A percentile compares a stretch with the other conserved stretches of the same genome.
phyloP scores from a whole-genome alignment of 2,888 invertebrate genomes.

The Odiellus spinosus region DNA sequence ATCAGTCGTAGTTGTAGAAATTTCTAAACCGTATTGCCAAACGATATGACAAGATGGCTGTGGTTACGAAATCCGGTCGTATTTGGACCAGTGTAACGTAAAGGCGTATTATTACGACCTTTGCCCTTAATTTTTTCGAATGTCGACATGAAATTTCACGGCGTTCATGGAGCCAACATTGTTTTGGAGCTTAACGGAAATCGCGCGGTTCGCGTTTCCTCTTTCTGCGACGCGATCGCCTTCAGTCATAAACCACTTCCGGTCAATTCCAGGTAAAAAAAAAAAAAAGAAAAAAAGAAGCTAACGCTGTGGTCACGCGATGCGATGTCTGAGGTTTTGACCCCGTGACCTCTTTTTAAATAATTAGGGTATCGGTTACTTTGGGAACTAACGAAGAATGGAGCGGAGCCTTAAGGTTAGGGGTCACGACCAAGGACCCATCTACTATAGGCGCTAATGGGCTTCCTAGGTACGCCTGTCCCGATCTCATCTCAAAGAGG shows the following conservation, averaged over 20 bases:
- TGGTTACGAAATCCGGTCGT: too few species aligned
- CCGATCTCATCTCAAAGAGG: conserved; percentile 24
- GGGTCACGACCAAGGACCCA: conserved; percentile 28
- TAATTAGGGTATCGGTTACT: conserved; percentile 14
- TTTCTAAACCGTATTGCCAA: too few species aligned
- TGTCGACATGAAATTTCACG: conserved; percentile 20
- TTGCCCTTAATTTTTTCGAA: too few species aligned
- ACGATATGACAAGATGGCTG: too few species aligned
- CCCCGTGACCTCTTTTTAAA: too few species aligned
- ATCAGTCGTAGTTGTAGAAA: too few species aligned
- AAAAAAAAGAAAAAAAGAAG: too few species aligned
- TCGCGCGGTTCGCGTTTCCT: conserved; percentile 13
- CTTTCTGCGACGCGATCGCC: conserved; percentile 20
- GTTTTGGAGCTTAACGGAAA: conserved; percentile 16
- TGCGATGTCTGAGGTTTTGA: too few species aligned
- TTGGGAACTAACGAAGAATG: conserved; percentile 25
- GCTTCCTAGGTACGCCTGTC: conserved; percentile 27
- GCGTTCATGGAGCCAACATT: conserved; percentile 18
- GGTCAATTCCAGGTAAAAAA: conserved; percentile 9
- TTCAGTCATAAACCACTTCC: conserved; percentile 18
- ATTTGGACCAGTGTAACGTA: too few species aligned
- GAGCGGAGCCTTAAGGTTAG: conserved; percentile 30
- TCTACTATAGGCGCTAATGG: conserved; percentile 17
- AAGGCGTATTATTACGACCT: too few species aligned
- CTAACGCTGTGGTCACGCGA: too few species aligned